phyloP scores from a whole-genome alignment of 2,797 vertebrate species.

The Stomatorhinus walkeri region DNA sequence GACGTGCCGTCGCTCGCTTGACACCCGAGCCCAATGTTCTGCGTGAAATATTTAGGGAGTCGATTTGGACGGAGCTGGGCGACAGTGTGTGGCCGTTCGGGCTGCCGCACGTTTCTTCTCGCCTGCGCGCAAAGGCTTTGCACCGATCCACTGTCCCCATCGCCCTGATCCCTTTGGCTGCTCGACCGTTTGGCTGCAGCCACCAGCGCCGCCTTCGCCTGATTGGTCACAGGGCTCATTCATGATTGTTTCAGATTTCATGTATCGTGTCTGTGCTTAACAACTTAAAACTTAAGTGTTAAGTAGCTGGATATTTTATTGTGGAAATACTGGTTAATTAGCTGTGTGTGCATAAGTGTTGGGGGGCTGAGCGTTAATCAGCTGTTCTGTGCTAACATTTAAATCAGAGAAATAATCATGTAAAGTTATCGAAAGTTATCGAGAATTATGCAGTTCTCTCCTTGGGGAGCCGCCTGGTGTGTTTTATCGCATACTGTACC shows the following conservation, averaged over 20 bases:
- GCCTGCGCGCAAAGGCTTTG: not conserved
- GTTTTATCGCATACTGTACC: not conserved
- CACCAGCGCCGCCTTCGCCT: not conserved
- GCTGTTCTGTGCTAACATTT: not conserved
- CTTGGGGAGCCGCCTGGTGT: not conserved
- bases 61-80: not conserved
- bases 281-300: not conserved
- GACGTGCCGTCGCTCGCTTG: constrained; percentile 2
- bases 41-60: constrained; percentile 21
- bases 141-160: not conserved
- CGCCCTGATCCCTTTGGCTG: not conserved
- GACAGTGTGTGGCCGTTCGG: not conserved
- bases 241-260: not conserved
- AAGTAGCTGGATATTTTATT: not conserved
- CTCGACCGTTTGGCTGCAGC: not conserved
- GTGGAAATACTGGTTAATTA: not conserved
- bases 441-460: not conserved
- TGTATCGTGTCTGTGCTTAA: not conserved
- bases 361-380: not conserved
- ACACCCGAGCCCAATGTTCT: constrained; percentile 13
- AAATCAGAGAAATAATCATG: not conserved
- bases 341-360: not conserved
- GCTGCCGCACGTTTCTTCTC: not conserved
- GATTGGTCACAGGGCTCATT: not conserved
- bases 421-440: not conserved